A percentile compares a stretch with the other conserved stretches of the same genome.
Evolutionary conservation across 2,113 vertebrate genomes (phyloP).

Genomic region (Aramus guarauna): DNA sequence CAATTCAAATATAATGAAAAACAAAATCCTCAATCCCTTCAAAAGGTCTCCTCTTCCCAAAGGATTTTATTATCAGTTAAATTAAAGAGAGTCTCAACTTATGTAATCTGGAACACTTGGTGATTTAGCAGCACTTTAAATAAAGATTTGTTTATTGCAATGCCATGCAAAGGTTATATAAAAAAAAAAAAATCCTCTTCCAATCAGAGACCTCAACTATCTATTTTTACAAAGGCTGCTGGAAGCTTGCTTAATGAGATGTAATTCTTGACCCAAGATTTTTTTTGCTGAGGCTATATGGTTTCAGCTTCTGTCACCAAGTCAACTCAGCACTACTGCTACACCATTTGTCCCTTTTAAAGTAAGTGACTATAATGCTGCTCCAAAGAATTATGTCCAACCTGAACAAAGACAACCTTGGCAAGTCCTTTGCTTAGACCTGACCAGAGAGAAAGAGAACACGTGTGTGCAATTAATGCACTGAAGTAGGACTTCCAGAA

Average conservation of each 20-base stretch:
- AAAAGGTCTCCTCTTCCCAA: background rate
- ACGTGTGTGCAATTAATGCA: background rate
- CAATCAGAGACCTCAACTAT: background rate
- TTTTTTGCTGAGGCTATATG: background rate
- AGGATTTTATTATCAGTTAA: background rate
- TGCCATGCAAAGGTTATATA: background rate
- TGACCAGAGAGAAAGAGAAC: background rate
- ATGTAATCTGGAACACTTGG: background rate
- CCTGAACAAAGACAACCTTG: conserved; percentile 10
- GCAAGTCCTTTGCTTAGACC: background rate
- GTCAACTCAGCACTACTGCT: conserved; percentile 15
- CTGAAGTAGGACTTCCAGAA: background rate
- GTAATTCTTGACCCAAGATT: background rate
- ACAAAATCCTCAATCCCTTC: background rate
- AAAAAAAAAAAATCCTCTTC: background rate
- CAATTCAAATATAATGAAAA: background rate
- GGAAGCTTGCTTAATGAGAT: background rate
- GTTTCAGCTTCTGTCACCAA: conserved; percentile 9
- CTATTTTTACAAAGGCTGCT: background rate
- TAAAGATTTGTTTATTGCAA: conserved; percentile 4
- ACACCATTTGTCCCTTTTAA: background rate
- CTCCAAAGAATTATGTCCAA: background rate
- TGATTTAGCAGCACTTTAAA: background rate
- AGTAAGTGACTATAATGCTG: background rate
- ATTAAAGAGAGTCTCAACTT: background rate